Conservation (phyloP, 2,113 vertebrate genomes). For the Azemiops feae region DNA sequence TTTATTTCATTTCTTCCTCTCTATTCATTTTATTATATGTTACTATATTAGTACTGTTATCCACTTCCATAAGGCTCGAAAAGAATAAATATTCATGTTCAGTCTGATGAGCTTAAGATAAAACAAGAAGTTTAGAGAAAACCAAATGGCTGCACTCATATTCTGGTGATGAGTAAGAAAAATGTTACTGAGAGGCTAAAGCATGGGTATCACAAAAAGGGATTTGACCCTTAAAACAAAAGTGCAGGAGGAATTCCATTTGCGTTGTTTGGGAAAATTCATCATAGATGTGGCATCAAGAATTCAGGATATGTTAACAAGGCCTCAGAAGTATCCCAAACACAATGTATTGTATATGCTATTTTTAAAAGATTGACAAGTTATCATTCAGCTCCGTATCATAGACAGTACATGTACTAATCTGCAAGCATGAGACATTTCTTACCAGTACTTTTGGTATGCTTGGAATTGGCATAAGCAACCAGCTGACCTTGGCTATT, state of each 20-base stretch:
- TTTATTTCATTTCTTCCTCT: background rate
- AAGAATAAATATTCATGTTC: background rate
- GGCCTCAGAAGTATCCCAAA: background rate
- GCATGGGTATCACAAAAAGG: background rate
- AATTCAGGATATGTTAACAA: background rate
- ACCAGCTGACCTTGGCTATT: background rate
- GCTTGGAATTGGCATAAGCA: background rate
- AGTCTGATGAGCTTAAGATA: background rate
- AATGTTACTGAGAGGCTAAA: background rate
- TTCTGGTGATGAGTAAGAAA: background rate
- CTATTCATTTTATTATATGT: background rate
- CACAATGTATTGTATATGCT: background rate
- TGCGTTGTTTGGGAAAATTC: background rate
- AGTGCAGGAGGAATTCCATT: background rate
- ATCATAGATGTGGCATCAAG: background rate
- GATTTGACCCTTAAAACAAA: background rate
- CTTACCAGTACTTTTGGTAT: background rate
- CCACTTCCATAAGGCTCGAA: background rate
- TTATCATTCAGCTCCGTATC: background rate
- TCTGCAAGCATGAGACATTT: background rate
- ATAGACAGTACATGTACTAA: background rate
- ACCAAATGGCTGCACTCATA: background rate
- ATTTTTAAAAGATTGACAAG: background rate
- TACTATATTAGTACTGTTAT: background rate
- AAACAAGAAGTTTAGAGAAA: background rate